A percentile compares a stretch with the other conserved stretches of the same genome.
Conservation (phyloP, 2,888 invertebrate genomes). For the Drosophila melanosoma region DNA sequence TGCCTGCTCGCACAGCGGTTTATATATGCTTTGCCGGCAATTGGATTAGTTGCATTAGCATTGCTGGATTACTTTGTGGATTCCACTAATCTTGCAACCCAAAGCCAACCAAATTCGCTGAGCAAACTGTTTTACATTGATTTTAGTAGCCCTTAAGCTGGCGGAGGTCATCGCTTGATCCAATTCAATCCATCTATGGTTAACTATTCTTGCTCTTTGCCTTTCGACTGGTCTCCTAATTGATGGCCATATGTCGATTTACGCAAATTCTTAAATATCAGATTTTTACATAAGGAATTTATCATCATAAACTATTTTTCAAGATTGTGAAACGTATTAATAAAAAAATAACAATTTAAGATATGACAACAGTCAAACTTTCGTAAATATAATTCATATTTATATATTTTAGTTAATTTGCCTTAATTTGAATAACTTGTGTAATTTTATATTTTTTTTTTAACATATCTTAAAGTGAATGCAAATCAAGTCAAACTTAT, state of each 20-base stretch:
- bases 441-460: not conserved
- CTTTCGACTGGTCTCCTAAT: conserved; percentile 1
- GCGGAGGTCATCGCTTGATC: conserved; percentile 23
- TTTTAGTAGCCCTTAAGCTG: conserved; percentile 24
- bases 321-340: not conserved
- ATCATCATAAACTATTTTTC: not conserved
- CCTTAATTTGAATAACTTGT: not conserved
- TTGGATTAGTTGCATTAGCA: conserved; percentile 64
- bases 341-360: not conserved
- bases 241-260: conserved; percentile 12
- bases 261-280: not conserved
- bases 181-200: conserved; percentile 4
- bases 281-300: not conserved
- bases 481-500: not conserved
- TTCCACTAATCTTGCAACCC: conserved; percentile 57
- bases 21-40: conserved; percentile 60
- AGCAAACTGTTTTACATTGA: conserved; percentile 56
- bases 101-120: conserved; percentile 47
- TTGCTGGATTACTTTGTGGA: conserved; percentile 54
- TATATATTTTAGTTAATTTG: not conserved
- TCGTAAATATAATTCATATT: not conserved
- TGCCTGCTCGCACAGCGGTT: conserved; percentile 11
- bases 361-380: not conserved
- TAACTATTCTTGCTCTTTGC: conserved; percentile 14
- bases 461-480: not conserved